Evolutionary conservation across 2,888 invertebrate species (phyloP).

Genomic region (Epirrita christyi): DNA sequence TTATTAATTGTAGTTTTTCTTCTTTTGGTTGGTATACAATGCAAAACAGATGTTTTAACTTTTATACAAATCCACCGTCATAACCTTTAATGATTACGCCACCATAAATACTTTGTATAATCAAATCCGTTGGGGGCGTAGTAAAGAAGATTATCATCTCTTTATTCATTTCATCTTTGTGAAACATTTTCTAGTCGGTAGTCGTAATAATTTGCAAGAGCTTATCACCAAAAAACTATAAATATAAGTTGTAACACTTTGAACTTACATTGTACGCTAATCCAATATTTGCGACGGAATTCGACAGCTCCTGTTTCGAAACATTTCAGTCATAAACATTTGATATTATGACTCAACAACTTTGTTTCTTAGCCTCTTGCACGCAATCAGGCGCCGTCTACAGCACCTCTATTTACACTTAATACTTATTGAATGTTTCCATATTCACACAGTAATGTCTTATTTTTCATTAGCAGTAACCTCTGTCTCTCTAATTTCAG

Average conservation of each 20-base stretch:
- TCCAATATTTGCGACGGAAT: slow-evolving; percentile 9
- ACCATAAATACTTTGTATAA: too few relatives aligned
- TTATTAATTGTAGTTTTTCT: too few relatives aligned
- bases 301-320: slow-evolving; percentile 10
- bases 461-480: slow-evolving; percentile 20
- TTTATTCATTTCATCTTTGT: too few relatives aligned
- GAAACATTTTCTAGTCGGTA: too few relatives aligned
- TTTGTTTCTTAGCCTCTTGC: background rate
- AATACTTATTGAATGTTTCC: slow-evolving; percentile 11
- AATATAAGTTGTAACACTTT: background rate
- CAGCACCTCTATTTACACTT: slow-evolving; percentile 11
- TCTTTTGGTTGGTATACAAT: too few relatives aligned
- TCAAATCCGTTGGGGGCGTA: too few relatives aligned
- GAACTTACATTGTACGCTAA: slow-evolving; percentile 1
- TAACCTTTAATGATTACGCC: too few relatives aligned
- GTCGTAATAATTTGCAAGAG: too few relatives aligned
- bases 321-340: slow-evolving; percentile 3
- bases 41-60: too few relatives aligned
- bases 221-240: background rate
- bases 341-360: slow-evolving; percentile 12
- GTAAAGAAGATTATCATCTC: too few relatives aligned
- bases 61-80: too few relatives aligned
- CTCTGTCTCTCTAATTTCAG: slow-evolving; percentile 8
- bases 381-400: slow-evolving; percentile 1
- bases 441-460: background rate